These are phyloP conservation scores for Grallaria varia DNA, from an alignment of 2,113 vertebrate genomes.

Conservation along the genomic window DNA sequence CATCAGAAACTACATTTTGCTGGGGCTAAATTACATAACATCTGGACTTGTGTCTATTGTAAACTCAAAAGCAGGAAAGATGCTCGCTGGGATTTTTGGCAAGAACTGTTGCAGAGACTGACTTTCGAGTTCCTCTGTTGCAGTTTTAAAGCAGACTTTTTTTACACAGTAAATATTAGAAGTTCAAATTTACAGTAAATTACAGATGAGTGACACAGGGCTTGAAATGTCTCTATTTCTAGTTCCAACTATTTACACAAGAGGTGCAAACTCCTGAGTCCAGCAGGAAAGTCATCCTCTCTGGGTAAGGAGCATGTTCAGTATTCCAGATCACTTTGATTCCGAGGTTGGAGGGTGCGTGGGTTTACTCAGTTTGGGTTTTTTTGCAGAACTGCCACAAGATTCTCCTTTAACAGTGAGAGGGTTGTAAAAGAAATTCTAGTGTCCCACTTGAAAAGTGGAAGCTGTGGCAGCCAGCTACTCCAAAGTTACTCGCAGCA, in stretches of 20 bases:
- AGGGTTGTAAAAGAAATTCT: background rate
- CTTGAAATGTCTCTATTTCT: background rate
- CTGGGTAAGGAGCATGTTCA: background rate
- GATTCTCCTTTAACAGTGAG: background rate
- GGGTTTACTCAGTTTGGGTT: background rate
- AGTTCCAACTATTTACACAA: background rate
- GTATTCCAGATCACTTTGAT: background rate
- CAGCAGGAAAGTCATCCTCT: background rate
- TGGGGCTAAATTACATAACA: background rate
- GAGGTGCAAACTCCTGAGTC: background rate
- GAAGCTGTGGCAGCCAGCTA: background rate
- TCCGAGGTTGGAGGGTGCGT: fast-evolving
- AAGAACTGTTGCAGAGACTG: background rate
- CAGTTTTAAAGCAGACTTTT: background rate
- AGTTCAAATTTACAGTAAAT: background rate
- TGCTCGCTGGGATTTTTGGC: background rate
- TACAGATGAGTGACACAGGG: background rate
- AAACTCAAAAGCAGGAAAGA: background rate
- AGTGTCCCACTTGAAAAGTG: background rate
- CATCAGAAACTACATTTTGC: background rate
- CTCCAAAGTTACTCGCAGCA: background rate
- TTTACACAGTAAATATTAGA: background rate
- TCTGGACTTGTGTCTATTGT: background rate
- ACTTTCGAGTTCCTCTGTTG: background rate
- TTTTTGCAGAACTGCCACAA: background rate